Evolutionary conservation across 2,797 vertebrate species (phyloP).

Genomic region (Ptychobarbus kaznakovi): DNA sequence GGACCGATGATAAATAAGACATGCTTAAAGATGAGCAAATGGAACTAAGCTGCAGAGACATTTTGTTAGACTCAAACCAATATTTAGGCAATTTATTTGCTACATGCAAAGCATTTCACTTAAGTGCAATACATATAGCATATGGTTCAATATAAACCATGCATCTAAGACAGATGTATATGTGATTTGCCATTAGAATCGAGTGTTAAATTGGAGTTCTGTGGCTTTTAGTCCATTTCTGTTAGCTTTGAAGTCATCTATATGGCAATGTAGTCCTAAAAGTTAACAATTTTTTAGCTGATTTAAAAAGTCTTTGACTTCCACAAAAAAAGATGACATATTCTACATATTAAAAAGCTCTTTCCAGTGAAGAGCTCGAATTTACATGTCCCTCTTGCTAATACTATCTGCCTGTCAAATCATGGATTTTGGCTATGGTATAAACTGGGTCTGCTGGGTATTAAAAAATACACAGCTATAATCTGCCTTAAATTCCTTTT

Average conservation of each 20-base stretch:
- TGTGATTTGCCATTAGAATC: constrained; percentile 4
- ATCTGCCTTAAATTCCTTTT: not conserved
- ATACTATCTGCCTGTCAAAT: not conserved
- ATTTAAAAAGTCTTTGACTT: not conserved
- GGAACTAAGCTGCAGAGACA: not conserved
- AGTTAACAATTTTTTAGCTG: not conserved
- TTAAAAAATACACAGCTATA: not conserved
- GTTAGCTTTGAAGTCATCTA: too few relatives aligned
- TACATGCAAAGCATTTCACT: constrained; percentile 16
- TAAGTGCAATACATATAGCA: not conserved
- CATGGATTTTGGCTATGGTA: not conserved
- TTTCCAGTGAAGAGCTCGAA: not conserved
- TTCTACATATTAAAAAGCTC: not conserved
- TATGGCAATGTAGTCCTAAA: not conserved
- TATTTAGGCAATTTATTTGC: constrained; percentile 34
- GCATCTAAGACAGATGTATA: not conserved
- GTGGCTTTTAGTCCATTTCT: not conserved
- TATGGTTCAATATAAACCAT: constrained; percentile 15
- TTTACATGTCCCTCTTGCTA: not conserved
- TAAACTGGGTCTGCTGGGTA: not conserved
- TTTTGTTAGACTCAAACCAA: constrained; percentile 9
- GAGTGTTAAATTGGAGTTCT: not conserved
- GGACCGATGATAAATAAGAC: constrained; percentile 29
- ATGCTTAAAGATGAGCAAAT: constrained; percentile 7
- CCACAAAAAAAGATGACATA: not conserved